Base-by-base conservation (phyloP, 2,113 vertebrate species). In the Picathartes gymnocephalus region DNA sequence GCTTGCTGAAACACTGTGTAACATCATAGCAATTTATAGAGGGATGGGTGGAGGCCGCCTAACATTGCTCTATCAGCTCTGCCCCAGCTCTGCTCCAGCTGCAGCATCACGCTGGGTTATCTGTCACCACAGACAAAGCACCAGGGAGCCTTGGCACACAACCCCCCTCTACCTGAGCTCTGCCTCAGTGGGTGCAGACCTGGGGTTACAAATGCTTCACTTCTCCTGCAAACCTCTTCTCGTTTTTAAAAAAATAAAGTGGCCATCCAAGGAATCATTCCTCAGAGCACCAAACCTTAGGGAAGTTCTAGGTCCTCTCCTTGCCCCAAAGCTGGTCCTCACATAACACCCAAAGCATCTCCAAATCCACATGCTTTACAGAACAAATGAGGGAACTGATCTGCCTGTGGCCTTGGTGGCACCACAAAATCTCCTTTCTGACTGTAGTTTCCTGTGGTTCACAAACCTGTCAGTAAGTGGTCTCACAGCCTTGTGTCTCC, bases 41-140 rank as follows among this genome's bases (percentile, higher is more conserved):
- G 24, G 31, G 22, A 21, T 68, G 39, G 22, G 13, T 73, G 28
- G 19, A 77, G 37, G 15, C 21, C 57, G 50, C 31, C 54, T 31
- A 23, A 33, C 24, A 25, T 9, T 57, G 51, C 19, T 84, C n/a
- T 51, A 31, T 17, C 14, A 44, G 31, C 57, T 48, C 5, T 10
- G 2, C 9, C 58, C 33, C 10, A 56, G n/a, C 44, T 39, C 28
- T 64, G 64, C 24, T 30, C 54, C 44, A 57, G 30, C 16, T 57
- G 56, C 51, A 81, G 57, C 0, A 0, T 53, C 65, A 30, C 20
- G 4, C 25, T 2, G 3, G 28, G 3, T 6, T 61, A 7, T 44
- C 58, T 94, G 30, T 28, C 69, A 51, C 40, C 47, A 53, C 25
- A 42, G 47, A 23, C 24, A n/a, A 48, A 15, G 37, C 15, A 39